Base-by-base conservation (phyloP, 2,113 vertebrate genomes). In the Equus quagga region DNA sequence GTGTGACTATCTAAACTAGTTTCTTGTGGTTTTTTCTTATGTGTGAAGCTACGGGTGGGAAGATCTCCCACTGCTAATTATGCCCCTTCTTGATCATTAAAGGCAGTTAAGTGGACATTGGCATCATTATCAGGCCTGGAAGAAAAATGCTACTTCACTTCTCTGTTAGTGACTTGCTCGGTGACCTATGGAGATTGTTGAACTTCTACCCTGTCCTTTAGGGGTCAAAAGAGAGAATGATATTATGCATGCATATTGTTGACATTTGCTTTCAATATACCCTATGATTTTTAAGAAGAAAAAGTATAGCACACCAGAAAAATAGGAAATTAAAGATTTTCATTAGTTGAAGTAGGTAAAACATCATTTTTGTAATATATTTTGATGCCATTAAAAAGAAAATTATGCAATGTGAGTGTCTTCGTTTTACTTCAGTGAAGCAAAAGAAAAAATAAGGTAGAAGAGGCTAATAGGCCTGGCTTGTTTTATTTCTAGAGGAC, bases 31-130 rank as follows among this genome's bases (percentile, higher is more conserved):
- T 93, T 92, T 93, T 31, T 33, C 18, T 92, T 85, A 81, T 33
- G 2, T 84, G 76, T 69, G 33, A 76, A 64, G 62, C 33, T 92
- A 49, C 44, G 54, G 18, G 23, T 64, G n/a, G 69, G 64, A 90
- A 44, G 13, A 49, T 24, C 24, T 85, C 62, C 81, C 31, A 44
- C 70, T 94, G 70, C 44, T 97, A 97, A 97, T 89, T 94, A 91
- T 62, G 69, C 8, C 12, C 65, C 49, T 95, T 85, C 64, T 72
- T 91, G 80, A 69, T 72, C 58, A 81, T 44, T 81, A 81, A 83
- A 89, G 26, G 54, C 69, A 54, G 18, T 5, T 60, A 46, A 91
- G 49, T 90, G 70, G 58, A 83, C 69, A 69, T 10, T 28, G 14
- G 41, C 31, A n/a, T 90, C n/a, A 41, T 78, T 86, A 97, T 85